Evolutionary conservation across 2,113 vertebrate species (phyloP).

Genomic region (Solea solea): DNA sequence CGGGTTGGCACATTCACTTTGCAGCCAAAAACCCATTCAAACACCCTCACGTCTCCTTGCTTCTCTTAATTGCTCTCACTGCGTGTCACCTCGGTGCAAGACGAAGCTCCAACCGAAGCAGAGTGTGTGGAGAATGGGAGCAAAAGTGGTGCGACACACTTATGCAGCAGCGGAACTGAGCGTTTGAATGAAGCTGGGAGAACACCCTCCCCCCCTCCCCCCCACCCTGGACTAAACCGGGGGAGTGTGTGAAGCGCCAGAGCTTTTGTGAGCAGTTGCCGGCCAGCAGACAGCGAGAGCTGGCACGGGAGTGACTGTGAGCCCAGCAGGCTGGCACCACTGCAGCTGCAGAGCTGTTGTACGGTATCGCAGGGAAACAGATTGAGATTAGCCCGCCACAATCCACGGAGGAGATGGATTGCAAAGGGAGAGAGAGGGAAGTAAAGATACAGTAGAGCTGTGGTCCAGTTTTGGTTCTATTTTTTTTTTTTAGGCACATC

Average conservation of each 20-base stretch:
- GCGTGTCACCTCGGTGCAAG: not conserved
- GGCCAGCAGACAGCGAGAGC: slow-evolving; percentile 42
- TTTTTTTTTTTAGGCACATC: slow-evolving; percentile 3
- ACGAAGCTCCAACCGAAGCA: slow-evolving; percentile 1
- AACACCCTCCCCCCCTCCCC: not conserved
- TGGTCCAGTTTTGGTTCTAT: slow-evolving; percentile 35
- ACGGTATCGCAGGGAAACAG: slow-evolving; percentile 79
- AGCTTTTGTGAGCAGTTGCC: slow-evolving; percentile 23
- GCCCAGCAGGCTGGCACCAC: slow-evolving; percentile 58
- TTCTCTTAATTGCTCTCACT: not conserved
- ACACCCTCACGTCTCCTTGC: not conserved
- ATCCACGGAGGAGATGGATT: slow-evolving; percentile 64
- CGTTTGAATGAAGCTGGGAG: slow-evolving; percentile 31
- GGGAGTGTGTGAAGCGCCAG: slow-evolving; percentile 1
- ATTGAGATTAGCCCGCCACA: slow-evolving; percentile 76
- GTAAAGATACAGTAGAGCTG: slow-evolving; percentile 19
- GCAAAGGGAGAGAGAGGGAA: slow-evolving; percentile 24
- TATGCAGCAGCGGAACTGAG: slow-evolving; percentile 12
- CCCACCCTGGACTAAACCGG: slow-evolving; percentile 34
- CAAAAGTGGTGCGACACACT: slow-evolving; percentile 3
- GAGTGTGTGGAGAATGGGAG: slow-evolving; percentile 2
- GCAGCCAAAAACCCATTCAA: not conserved
- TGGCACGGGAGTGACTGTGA: slow-evolving; percentile 23
- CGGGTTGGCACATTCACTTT: not conserved
- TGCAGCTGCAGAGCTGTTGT: slow-evolving; percentile 62